phyloP scores from a whole-genome alignment of 2,797 vertebrate species.

The Nyctalus aviator region DNA sequence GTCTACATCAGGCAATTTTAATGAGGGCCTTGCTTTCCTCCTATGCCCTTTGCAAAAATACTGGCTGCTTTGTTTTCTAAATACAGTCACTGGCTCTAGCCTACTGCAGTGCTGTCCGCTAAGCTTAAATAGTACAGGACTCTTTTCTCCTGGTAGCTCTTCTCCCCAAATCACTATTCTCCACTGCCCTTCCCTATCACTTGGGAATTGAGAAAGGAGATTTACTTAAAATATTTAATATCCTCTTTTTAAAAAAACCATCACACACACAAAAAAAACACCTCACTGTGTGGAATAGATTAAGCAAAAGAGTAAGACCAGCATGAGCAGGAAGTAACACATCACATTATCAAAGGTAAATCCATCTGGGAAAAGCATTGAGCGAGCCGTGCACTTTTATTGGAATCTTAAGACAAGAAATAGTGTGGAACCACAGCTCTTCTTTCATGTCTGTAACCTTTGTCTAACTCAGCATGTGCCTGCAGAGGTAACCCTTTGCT shows the following conservation, averaged over 20 bases:
- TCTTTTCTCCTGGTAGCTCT: neutral
- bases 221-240: conserved; percentile 11
- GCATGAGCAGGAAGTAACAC: neutral
- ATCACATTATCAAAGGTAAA: neutral
- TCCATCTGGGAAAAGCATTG: neutral
- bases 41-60: neutral
- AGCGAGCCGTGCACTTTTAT: neutral
- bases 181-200: neutral
- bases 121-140: too few species aligned
- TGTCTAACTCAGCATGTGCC: neutral
- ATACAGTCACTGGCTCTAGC: neutral
- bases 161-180: neutral
- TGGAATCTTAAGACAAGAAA: conserved; percentile 7
- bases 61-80: conserved; percentile 9
- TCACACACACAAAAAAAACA: neutral
- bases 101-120: neutral
- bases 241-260: neutral
- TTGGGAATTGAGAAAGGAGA: neutral
- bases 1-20: conserved; percentile 26
- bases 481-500: neutral
- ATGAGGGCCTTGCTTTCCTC: neutral
- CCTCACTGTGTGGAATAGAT: neutral
- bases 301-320: neutral
- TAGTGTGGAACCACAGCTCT: neutral
- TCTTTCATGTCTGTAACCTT: neutral